Base-by-base conservation (phyloP, 2,888 invertebrate genomes). In the Liodrosophila aerea region DNA sequence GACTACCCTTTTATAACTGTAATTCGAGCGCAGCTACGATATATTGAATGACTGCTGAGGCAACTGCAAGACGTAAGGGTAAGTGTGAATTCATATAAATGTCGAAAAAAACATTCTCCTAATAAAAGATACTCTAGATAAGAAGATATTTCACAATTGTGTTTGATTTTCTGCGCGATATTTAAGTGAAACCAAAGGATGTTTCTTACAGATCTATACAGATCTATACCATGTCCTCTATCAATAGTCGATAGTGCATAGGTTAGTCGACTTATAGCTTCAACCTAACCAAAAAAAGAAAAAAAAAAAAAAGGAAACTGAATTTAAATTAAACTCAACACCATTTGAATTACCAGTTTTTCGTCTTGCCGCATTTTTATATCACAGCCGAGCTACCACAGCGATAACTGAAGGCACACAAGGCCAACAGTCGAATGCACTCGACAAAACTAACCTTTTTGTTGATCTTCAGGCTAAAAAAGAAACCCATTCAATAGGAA, bases 1-100 rank as follows among this genome's bases (percentile, higher is more conserved):
- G 50, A 41, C 60, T 43, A 51, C 40, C 31, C 54, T 22, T 30
- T 43, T 52, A 59, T 75, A 75, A 77, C 70, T 70, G 82, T 78
- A 78, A 78, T 59, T 64, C 33, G 78, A 78, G 73, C 52, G 57
- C 39, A 18, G 13, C 41, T 68, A n/a, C n/a, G n/a, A n/a, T n/a
- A 64, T 65, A 81, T 73, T 60, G 68, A 64, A 59, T 65, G 56
- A 47, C 72, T 44, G 53, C 61, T 50, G 52, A 61, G 22, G 22
- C 22, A 22, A 57, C 50, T 47, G 34, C 54, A 59, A 49, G 8
- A 31, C 2, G 8, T 33, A 13, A 45, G 13, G 9, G 18, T 3
- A 16, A 13, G 22, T 12, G 4, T 11, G n/a, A 22, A 22, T 5
- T 5, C 22, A 22, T 22, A 1, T 29, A 36, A 31, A 31, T 27